Evolutionary conservation across 2,888 invertebrate genomes (phyloP), one percentile per base, ranked within the genome.

Genomic region (Rhyacophila evoluta): DNA sequence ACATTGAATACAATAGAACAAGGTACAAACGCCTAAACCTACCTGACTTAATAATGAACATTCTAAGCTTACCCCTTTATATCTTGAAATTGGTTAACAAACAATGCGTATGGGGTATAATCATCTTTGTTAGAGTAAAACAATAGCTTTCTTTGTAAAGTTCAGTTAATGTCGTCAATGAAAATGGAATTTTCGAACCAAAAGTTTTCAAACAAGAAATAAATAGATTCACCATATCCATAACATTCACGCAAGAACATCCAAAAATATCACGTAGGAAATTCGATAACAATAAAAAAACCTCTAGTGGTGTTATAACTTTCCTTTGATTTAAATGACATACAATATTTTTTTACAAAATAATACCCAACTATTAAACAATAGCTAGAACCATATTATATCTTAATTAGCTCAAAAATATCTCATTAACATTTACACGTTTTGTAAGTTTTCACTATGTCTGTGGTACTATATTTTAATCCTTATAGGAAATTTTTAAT

Each of bases 151-250:
- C 55, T 55, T 55, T 25, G 55, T 25, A 55, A 55, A 55, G 55
- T 55, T 55, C 55, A 19, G 25, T 55, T 25, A 25, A 25, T 55
- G 55, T 55, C 25, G 55, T 25, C 55, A 55, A 6, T 8, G 25
- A 55, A 19, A 55, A 1, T 55, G 10, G 10, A 55, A 55, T 25
- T 55, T 55, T 55, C 55, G 19, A 25, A 55, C 55, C 10, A 25
- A 55, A 55, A 55, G 55, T 55, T 55, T 55, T 55, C 25, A 25
- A 55, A 55, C 55, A 55, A 55, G 25, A 55, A 55, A 55, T 55
- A 55, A 55, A 55, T 55, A 55, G 8, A 55, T 55, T 55, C 19
- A 2, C 55, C 12, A 55, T 55, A 19, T 55, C 55, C 8, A 55
- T 10, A 19, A 6, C 25, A 55, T 19, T 25, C 25, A 25, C 55